Evolutionary conservation across 2,113 vertebrate species (phyloP), one percentile per base, ranked within the genome.

Genomic region (Zootoca vivipara): DNA sequence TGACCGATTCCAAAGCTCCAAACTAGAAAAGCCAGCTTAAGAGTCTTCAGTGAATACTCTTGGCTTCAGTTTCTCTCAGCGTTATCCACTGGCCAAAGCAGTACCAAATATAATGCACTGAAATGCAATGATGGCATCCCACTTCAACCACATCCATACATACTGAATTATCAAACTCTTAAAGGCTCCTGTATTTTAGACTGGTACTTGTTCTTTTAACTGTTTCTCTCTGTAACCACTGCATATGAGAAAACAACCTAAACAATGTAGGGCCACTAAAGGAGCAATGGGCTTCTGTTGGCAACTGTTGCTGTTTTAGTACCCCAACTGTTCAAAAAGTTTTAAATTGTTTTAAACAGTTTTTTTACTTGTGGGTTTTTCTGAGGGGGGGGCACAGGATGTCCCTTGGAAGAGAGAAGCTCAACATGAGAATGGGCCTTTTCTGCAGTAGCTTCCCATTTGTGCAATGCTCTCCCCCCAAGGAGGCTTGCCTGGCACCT

Each of bases 1-100:
- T 33, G 52, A 24, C 26, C 1, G 3, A 10, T 40, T 3, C 2
- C 7, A 5, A 8, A 13, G 2, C 0, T 24, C 26, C 33, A 30
- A 52, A 46, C 33, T 22, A 24, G 20, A 70, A 26, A 38, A 65
- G 38, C 4, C 9, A 42, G 12, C 64, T 67, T 40, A 33, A 33
- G 24, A 67, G 35, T 28, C 22, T 35, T 83, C 38, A 42, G 7
- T 69, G 26, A 52, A 78, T 18, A 42, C 5, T 38, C 16, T 30
- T 3, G 33, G 2, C 4, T 35, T 28, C 35, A 75, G 56, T 40
- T 83, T 18, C n/a, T 28, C 9, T 33, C 3, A 13, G 4, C 42
- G 38, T 77, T 10, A n/a, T 15, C 28, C 18, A 16, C 20, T 65
- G 33, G n/a, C 8, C 79, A 82, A 38, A 65, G 24, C 42, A 30